Evolutionary conservation across 2,797 vertebrate species (phyloP), one percentile per base, ranked within the genome.

Genomic region (Octomys mimax): DNA sequence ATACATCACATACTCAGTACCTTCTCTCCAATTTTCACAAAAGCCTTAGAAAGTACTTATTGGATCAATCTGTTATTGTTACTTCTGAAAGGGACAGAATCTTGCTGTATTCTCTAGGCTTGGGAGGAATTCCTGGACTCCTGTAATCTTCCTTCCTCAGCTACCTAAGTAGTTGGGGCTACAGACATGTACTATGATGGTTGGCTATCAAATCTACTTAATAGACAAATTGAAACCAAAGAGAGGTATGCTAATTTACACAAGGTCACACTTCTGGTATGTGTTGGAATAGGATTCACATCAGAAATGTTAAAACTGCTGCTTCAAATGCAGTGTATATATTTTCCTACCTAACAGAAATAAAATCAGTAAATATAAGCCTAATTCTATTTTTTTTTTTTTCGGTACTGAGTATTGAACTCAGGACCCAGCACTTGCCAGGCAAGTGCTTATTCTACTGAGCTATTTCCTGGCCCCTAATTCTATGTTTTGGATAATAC

Each of bases 351-450:
- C 92, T 70, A 87, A 91, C 85, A 26, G 39, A 36, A 81, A 79
- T 89, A 68, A 96, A 93, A 94, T 87, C 70, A 92, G 39, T 84
- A 79, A 84, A 92, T 26, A n/a, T 46, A 96, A 84, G 8, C n/a
- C 62, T 85, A 88, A 85, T 57, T 66, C 73, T 89, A 16, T 12
- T 42, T 42, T 42, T 42, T 42, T 42, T 42, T 42, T 42, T 42
- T 42, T 42, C 42, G 42, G 42, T 42, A 42, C 42, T 42, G 42
- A 42, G 42, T 3, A 42, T 42, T 42, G 42, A 42, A 42, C 42
- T 42, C 42, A 42, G 42, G 42, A 42, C 42, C 42, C 42, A 42
- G 42, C 42, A 42, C 42, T 42, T 42, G 42, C 42, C 42, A 42
- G 42, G 5, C 42, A 42, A 42, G 42, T 4, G 42, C 42, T 42